Evolutionary conservation across 1,140 invertebrate genomes (phyloP), one percentile per base, ranked within the genome.

Genomic region (Lucilia sericata): DNA sequence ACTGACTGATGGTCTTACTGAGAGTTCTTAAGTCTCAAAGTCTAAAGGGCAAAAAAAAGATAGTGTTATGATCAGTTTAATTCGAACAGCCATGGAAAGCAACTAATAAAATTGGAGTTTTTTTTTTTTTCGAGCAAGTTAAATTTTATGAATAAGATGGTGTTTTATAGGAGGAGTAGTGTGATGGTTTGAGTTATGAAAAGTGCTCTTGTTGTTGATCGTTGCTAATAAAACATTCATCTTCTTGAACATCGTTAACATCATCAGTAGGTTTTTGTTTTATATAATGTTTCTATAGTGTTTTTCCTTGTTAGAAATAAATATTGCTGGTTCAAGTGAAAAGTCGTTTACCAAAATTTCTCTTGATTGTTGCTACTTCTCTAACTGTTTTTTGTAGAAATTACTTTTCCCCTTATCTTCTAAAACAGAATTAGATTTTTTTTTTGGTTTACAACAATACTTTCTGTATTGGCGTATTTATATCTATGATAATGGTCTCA

Each of bases 11-110:
- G 25, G 1, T 30, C 25, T 30, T 30, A 30, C 25, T 30, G 25
- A 49, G 10, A 80, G n/a, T 2, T 9, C 42, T 80, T 17, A 47
- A 17, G 34, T 19, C 36, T 80, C n/a, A 25, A 21, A 42, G 74
- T n/a, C 34, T 34, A 76, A 76, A 36, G 14, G 74, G 74, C 74
- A 75, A 2, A 75, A 30, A 9, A 70, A 70, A 60, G n/a, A 30
- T 30, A 9, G 65, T 70, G n/a, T 70, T 70, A 70, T 70, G 65
- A 70, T 70, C 65, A 70, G 65, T 70, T 70, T 70, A 70, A 25
- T 12, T 2, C 55, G n/a, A 14, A 14, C 3, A n/a, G 7, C 1
- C 55, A 17, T 2, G 25, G n/a, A 21, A n/a, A 19, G 21, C 21
- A 10, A 21, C 65, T 70, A 70, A 70, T 70, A 70, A 70, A 70